Evolutionary conservation across 1,140 invertebrate species (phyloP).

Genomic region (Episyrphus balteatus): DNA sequence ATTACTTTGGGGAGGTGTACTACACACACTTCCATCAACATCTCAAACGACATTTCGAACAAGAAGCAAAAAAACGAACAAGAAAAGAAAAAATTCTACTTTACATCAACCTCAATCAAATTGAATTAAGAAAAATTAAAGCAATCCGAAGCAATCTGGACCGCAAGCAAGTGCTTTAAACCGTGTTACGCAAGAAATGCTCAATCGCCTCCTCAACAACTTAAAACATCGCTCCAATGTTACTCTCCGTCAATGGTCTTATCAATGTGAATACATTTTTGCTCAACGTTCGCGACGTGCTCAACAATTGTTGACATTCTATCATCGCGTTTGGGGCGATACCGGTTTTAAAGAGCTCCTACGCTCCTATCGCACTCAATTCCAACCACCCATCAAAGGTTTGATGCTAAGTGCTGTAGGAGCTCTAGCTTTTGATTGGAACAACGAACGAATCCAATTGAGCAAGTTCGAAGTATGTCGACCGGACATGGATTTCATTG

Average conservation of each 20-base stretch:
- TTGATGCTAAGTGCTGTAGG: conserved; percentile 27
- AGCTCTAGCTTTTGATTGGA: conserved; percentile 30
- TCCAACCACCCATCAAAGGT: conserved; percentile 23
- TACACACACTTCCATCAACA: no score
- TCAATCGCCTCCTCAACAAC: conserved; percentile 27
- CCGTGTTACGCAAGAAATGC: conserved; percentile 2
- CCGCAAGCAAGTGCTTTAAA: no score
- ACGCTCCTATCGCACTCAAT: conserved; percentile 36
- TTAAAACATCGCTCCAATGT: conserved; percentile 39
- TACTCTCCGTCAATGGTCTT: conserved; percentile 41
- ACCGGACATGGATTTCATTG: conserved; percentile 25
- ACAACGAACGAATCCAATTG: conserved; percentile 20
- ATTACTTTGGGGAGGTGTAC: no score
- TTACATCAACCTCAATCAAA: no score
- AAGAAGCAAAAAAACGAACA: no score
- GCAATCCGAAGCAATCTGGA: no score
- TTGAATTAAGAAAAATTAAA: no score
- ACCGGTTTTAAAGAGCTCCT: conserved; percentile 43
- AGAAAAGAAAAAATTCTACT: no score
- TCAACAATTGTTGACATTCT: conserved; percentile 50
- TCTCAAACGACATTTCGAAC: no score
- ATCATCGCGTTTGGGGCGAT: conserved; percentile 51
- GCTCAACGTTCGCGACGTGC: conserved; percentile 48
- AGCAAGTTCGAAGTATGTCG: conserved; percentile 25
- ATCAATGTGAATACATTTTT: conserved; percentile 51